Evolutionary conservation across 2,888 invertebrate species (phyloP), one percentile per base, ranked within the genome.

Genomic region (Cactoblastis cactorum): DNA sequence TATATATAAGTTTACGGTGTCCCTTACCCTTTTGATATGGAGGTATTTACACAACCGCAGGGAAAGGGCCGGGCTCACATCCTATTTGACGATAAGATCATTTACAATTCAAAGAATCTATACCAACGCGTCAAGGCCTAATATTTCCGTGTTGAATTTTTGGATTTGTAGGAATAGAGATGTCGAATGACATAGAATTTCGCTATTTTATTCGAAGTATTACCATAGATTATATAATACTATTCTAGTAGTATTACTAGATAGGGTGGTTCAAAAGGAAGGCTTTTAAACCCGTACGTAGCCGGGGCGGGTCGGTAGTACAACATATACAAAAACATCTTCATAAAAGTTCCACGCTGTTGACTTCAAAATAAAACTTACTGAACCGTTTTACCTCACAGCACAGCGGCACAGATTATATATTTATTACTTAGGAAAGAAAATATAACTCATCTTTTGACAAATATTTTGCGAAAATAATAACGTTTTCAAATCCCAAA

Each of bases 41-140:
- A 17, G 41, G 24, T 38, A 38, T 38, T 24, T 24, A 22, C 22
- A n/a, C 41, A n/a, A 41, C 22, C 14, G 12, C 19, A n/a, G 19
- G 41, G 19, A 19, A 8, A 11, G 12, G 8, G 12, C 12, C 17
- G 11, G 15, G 14, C 24, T n/a, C 22, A 43, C 15, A 43, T 24
- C 43, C 32, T 33, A 45, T 34, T 34, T 18, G n/a, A 45, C 28
- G 41, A 41, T 41, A 22, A 39, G n/a, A 14, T 41, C 22, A 14
- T 41, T 41, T 41, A 41, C 41, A 41, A 41, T 41, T 24, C 19
- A n/a, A 14, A 24, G 19, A 41, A 41, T 18, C 37, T 38, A 5
- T 38, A 3, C 2, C 14, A 2, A 38, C 37, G 6, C 18, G 17
- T 15, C 17, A 17, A 37, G 17, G 17, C 11, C 1, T 9, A 8